Evolutionary conservation across 2,797 vertebrate species (phyloP).

Genomic region (Macropus fuliginosus): DNA sequence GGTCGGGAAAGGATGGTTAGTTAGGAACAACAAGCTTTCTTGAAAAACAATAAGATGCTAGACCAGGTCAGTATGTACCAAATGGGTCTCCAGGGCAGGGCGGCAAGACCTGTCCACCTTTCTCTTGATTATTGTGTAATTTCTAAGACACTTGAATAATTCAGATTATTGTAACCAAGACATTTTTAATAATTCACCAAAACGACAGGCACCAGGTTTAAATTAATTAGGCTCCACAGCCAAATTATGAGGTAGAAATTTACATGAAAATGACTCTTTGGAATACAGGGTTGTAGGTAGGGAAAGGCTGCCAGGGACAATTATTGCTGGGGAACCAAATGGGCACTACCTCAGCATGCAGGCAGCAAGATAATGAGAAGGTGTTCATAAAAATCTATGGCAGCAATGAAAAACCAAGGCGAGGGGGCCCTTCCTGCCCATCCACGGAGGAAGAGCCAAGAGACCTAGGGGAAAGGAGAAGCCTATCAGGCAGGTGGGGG

Average conservation of each 20-base stretch:
- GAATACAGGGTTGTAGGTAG: conserved; percentile 56
- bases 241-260: conserved; percentile 73
- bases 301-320: conserved; percentile 59
- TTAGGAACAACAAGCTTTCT: neutral
- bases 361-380: conserved; percentile 56
- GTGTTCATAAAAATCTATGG: conserved; percentile 62
- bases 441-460: conserved; percentile 11
- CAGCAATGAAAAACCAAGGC: conserved; percentile 35
- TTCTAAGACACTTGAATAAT: conserved; percentile 75
- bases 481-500: too few species aligned
- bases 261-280: conserved; percentile 69
- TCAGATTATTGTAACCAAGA: conserved; percentile 75
- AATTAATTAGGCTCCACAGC: conserved; percentile 77
- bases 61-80: neutral
- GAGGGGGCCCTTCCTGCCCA: conserved; percentile 43
- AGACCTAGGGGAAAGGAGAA: neutral
- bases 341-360: conserved; percentile 55
- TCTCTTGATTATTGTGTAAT: conserved; percentile 49
- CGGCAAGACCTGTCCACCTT: conserved; percentile 4
- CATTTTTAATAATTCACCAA: conserved; percentile 75
- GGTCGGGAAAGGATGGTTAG: neutral
- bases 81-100: neutral
- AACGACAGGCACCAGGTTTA: conserved; percentile 74
- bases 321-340: conserved; percentile 58
- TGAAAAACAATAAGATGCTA: neutral